Evolutionary conservation across 1,140 invertebrate species (phyloP), one percentile per base, ranked within the genome.

Genomic region (Dendroctonus ponderosae): DNA sequence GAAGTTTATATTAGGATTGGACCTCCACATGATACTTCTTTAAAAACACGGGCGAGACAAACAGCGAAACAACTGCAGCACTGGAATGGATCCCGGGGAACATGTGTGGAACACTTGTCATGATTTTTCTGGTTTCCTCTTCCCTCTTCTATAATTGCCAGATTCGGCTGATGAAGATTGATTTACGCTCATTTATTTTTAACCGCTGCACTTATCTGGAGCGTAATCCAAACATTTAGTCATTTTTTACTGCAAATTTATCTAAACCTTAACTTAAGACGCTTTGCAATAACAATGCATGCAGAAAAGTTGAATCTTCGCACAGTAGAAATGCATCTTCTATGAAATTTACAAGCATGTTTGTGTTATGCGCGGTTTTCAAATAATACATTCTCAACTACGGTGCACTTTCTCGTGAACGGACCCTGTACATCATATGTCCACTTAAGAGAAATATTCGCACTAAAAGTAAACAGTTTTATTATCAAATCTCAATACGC

Each of bases 1-100:
- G 52, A 56, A 57, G 51, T 64, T 64, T 64, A 64, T 64, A 63
- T 64, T 64, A 64, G 53, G 62, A 49, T 46, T 56, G n/a, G n/a
- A n/a, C 41, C 52, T 40, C 12, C 43, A 58, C 40, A 12, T 8
- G 56, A 8, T 58, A 12, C 12, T 58, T 54, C 39, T 39, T 54
- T 54, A 54, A 54, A 54, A 54, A 37, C 9, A 26, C 14, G 37
- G 14, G 12, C 26, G 26, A 26, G 26, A 26, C 26, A 26, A 26
- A 26, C 26, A 26, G 26, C 26, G 26, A 54, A 54, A 41, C 12
- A 37, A 37, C 39, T 14, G 52, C 52, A 5, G 52, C 52, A 54
- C 26, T 54, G 52, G 39, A 46, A 46, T 46, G 9, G 37, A 54
- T 43, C 14, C 44, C 8, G 56, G 42, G 48, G 48, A 49, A 62